Evolutionary conservation across 2,113 vertebrate species (phyloP), one percentile per base, ranked within the genome.

Genomic region (Tylochromis polylepis): DNA sequence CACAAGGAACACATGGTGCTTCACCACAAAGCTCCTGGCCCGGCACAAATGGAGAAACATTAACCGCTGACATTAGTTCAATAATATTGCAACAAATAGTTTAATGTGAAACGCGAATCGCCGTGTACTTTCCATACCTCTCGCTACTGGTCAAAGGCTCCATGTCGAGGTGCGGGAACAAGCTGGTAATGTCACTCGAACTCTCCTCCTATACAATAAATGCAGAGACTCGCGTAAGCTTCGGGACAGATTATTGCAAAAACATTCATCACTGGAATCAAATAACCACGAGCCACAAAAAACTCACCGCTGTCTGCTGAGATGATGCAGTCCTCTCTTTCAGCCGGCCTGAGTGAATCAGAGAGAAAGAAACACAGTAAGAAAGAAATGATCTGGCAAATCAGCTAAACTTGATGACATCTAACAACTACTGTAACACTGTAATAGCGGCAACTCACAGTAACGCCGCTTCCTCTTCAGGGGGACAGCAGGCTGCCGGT

Each of bases 381-480:
- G 18, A 87, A 41, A 27, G 15, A n/a, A 67, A 83, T 67, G 16
- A 84, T 85, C 8, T 3, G 11, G 79, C 60, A 56, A 46, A 62
- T 83, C 16, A 75, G 46, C 31, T 78, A 24, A 81, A 87, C 77
- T 59, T 70, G 38, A 57, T 14, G 22, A 34, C 18, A 53, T n/a
- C 27, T 58, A 24, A 56, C 70, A 77, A 20, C 43, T 31, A 24
- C 2, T 75, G 24, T 75, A 51, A 75, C 27, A 84, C 4, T 80
- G 24, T 6, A 29, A 22, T 31, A 49, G 20, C 29, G 82, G 72
- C 82, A 92, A 98, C 98, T 98, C 95, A 99, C 98, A 97, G 87
- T 97, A 99, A 92, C 97, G 97, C 11, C 98, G 97, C 95, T 98
- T 99, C 96, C 98, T 99, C 93, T 98, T 98, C 46, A 98, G 96